Percentiles rank a stretch among this genome's conserved stretches.
phyloP scores from a whole-genome alignment of 2,797 vertebrate genomes.

The Ctenochaetus hawaiiensis region DNA sequence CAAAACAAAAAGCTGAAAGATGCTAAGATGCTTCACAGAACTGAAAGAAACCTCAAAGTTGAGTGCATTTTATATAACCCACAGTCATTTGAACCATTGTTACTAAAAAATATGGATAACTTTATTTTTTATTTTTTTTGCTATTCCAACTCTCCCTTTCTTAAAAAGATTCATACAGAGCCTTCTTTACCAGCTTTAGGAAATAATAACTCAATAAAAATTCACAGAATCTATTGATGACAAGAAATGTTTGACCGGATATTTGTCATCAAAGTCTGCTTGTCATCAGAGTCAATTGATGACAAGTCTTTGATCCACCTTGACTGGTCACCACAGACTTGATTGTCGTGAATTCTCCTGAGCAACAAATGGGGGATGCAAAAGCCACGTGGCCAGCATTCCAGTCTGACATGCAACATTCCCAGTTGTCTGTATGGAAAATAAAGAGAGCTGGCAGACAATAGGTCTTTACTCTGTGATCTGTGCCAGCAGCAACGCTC shows the following conservation, averaged over 20 bases:
- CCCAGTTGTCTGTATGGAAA: slow-evolving; percentile 71
- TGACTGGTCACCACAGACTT: slow-evolving; percentile 29
- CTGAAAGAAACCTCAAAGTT: not conserved
- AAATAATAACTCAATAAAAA: slow-evolving; percentile 21
- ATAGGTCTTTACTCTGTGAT: slow-evolving; percentile 33
- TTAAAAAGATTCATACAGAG: slow-evolving; percentile 5
- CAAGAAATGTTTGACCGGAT: not conserved
- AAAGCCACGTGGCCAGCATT: slow-evolving; percentile 59
- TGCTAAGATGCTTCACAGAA: not conserved
- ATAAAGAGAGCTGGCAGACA: slow-evolving; percentile 52
- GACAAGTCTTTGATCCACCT: slow-evolving; percentile 49
- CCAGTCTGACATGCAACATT: slow-evolving; percentile 61
- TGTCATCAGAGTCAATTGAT: not conserved
- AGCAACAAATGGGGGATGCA: slow-evolving; percentile 69
- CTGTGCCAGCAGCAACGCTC: slow-evolving; percentile 37
- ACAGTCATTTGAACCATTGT: not conserved
- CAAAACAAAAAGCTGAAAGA: slow-evolving; percentile 3
- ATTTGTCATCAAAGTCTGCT: not conserved
- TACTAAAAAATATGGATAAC: not conserved
- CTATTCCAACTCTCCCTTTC: not conserved
- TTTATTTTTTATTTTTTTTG: not conserved
- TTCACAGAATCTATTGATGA: slow-evolving; percentile 8
- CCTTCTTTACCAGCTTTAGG: not conserved
- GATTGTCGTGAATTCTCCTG: slow-evolving; percentile 45
- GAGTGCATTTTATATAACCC: not conserved